phyloP scores from a whole-genome alignment of 2,888 invertebrate genomes.

The Hyppa rectilinea region DNA sequence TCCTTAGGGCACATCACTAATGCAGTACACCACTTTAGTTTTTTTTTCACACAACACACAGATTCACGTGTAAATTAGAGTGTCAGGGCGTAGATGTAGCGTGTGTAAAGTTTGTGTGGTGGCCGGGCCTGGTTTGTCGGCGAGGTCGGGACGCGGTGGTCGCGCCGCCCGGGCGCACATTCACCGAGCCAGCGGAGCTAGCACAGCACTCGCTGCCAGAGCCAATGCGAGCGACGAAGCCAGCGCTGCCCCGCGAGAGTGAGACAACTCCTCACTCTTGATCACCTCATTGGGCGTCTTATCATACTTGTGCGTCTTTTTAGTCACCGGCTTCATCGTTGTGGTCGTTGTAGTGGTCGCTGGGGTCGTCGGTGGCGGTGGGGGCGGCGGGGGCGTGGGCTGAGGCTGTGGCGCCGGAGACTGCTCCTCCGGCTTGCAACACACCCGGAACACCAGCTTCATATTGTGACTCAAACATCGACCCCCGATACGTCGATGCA shows the following conservation, averaged over 20 bases:
- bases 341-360: constrained; percentile 87
- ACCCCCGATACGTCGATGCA: constrained; percentile 97
- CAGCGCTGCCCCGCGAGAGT: constrained; percentile 89
- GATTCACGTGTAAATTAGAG: constrained; percentile 86
- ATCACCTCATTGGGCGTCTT: constrained; percentile 97
- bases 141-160: constrained; percentile 84
- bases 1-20: constrained; percentile 76
- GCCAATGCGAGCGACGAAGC: constrained; percentile 88
- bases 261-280: constrained; percentile 97
- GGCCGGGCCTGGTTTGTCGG: constrained; percentile 86
- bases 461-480: constrained; percentile 98
- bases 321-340: constrained; percentile 92
- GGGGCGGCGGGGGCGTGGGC: constrained; percentile 90
- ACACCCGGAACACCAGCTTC: constrained; percentile 98
- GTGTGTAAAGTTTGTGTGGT: constrained; percentile 83
- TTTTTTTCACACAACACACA: constrained; percentile 62
- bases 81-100: constrained; percentile 85
- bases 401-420: constrained; percentile 89
- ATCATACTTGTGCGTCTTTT: constrained; percentile 96
- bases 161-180: constrained; percentile 88
- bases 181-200: constrained; percentile 90
- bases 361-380: constrained; percentile 89
- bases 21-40: constrained; percentile 64
- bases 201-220: constrained; percentile 85
- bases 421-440: constrained; percentile 95